A percentile compares a stretch with the other conserved stretches of the same genome.
Conservation (phyloP, 2,113 vertebrate genomes). For the Xenopus borealis region DNA sequence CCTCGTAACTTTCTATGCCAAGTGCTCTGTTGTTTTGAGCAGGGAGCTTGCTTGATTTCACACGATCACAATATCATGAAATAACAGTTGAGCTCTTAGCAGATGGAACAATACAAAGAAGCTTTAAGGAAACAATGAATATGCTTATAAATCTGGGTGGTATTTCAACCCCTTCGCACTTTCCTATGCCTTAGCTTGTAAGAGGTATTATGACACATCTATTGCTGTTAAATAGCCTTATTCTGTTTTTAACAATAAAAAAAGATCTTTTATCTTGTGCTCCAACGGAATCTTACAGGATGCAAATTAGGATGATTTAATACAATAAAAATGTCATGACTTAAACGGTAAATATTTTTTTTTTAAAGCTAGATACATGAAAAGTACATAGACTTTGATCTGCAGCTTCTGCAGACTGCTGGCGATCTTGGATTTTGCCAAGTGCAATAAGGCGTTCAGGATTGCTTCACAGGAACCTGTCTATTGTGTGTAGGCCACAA, state of each 20-base stretch:
- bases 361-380: too few relatives aligned
- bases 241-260: slow-evolving; percentile 28
- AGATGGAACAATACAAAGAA: slow-evolving; percentile 40
- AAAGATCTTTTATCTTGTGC: too few relatives aligned
- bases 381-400: too few relatives aligned
- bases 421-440: too few relatives aligned
- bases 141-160: slow-evolving; percentile 20
- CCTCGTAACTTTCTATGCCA: slow-evolving; percentile 36
- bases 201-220: slow-evolving; percentile 32
- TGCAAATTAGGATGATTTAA: too few relatives aligned
- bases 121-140: slow-evolving; percentile 44
- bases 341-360: too few relatives aligned
- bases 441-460: too few relatives aligned
- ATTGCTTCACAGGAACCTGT: too few relatives aligned
- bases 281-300: too few relatives aligned
- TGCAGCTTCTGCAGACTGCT: too few relatives aligned
- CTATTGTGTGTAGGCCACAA: too few relatives aligned
- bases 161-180: slow-evolving; percentile 44
- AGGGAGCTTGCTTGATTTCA: slow-evolving; percentile 42
- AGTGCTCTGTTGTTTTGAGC: slow-evolving; percentile 49
- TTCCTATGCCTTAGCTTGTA: slow-evolving; percentile 45
- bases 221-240: slow-evolving; percentile 30
- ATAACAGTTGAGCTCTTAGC: slow-evolving; percentile 46
- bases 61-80: slow-evolving; percentile 4
- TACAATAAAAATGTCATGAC: too few relatives aligned